Evolutionary conservation across 2,888 invertebrate species (phyloP).

Genomic region (Caenorhabditis virilis): DNA sequence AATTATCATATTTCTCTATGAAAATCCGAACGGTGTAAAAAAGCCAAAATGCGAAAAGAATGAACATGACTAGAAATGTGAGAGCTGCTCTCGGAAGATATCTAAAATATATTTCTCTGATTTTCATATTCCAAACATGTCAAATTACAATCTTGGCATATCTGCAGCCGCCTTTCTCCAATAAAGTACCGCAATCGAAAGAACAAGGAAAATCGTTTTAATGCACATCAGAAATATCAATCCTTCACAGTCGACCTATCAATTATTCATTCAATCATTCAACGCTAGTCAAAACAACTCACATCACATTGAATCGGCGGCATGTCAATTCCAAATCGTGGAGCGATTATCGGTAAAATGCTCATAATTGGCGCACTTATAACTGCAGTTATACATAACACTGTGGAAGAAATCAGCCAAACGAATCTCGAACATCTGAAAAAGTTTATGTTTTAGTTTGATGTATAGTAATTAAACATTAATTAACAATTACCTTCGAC

Average conservation of each 20-base stretch:
- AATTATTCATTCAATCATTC: not conserved
- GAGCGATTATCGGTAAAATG: constrained; percentile 51
- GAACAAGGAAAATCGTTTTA: constrained; percentile 57
- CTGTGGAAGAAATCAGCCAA: constrained; percentile 51
- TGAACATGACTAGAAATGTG: constrained; percentile 76
- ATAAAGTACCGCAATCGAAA: constrained; percentile 51
- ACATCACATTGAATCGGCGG: constrained; percentile 59
- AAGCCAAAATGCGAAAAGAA: constrained; percentile 95
- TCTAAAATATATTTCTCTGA: constrained; percentile 7
- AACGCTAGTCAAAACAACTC: constrained; percentile 13
- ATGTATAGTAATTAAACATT: not conserved
- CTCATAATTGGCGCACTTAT: constrained; percentile 64
- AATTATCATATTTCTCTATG: constrained; percentile 67
- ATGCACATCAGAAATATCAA: constrained; percentile 56
- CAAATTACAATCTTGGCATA: constrained; percentile 56
- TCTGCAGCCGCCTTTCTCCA: constrained; percentile 55
- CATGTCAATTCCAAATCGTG: constrained; percentile 45
- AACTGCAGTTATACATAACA: constrained; percentile 55
- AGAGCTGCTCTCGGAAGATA: constrained; percentile 58
- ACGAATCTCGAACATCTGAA: constrained; percentile 61
- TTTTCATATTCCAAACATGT: not conserved
- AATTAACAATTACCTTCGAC: constrained; percentile 37
- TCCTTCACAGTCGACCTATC: constrained; percentile 59
- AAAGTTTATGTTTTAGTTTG: constrained; percentile 3
- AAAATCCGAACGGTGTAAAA: constrained; percentile 88